Evolutionary conservation across 2,113 vertebrate species (phyloP), one percentile per base, ranked within the genome.

Genomic region (Eptesicus fuscus): DNA sequence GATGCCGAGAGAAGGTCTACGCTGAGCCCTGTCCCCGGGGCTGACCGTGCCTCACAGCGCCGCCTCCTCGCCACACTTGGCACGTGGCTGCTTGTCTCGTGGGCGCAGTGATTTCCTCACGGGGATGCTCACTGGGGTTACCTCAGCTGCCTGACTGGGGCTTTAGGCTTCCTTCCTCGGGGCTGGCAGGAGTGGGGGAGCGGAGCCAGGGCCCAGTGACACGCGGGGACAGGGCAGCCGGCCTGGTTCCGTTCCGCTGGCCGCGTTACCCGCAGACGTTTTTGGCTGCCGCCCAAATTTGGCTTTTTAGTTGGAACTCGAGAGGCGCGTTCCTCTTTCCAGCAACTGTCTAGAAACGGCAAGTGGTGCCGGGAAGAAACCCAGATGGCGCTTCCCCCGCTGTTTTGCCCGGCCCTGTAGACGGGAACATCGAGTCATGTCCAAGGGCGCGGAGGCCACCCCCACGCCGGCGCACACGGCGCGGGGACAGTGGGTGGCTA

Each of bases 401-500:
- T 82, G 85, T 85, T 56, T 28, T 7, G 59, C 28, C 28, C 1
- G 40, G 37, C 10, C 18, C 76, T 40, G 35, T 6, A 40, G 44
- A 20, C 12, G 70, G 73, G 40, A 59, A 49, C 28, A 67, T 8
- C 9, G 9, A 11, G 2, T 0, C 4, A 69, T 14, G 6, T 7
- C 8, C 22, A 56, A n/a, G 22, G 32, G 51, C 23, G 13, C 0
- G 0, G 0, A 0, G 16, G 47, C 79, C 23, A 1, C 56, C 83
- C 49, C 42, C n/a, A 67, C 67, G 53, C 42, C 0, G 23, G 61
- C 32, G 13, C 28, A 80, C 78, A 73, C 79, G 20, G 91, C 0
- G 0, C 11, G 0, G 83, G 56, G 17, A 3, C 84, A 37, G 40
- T 4, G 65, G 5, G 0, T 0, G 1, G 94, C 40, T 0, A 89